Evolutionary conservation across 2,888 invertebrate genomes (phyloP).

Genomic region (Cheilosia impressa): DNA sequence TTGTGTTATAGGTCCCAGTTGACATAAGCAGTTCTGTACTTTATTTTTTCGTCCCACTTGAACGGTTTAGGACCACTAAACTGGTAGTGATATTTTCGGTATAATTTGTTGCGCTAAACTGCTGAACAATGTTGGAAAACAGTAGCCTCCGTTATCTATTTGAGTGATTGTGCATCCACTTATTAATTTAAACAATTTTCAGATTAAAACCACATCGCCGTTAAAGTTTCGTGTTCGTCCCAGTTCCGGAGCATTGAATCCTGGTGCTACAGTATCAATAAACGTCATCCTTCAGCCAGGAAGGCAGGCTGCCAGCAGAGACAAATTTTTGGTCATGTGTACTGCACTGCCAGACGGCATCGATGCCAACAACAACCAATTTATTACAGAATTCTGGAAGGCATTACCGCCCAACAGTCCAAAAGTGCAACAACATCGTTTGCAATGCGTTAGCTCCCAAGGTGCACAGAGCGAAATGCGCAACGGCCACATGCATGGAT

Average conservation of each 20-base stretch:
- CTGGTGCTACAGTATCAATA: conserved; percentile 87
- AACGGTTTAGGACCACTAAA: conserved; percentile 25
- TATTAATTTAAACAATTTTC: conserved; percentile 79
- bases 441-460: conserved; percentile 85
- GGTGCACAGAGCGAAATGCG: conserved; percentile 38
- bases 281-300: conserved; percentile 91
- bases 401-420: conserved; percentile 84
- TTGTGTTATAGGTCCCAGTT: too few species aligned
- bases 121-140: conserved; percentile 41
- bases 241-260: conserved; percentile 90
- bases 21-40: too few species aligned
- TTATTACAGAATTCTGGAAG: conserved; percentile 91
- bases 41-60: too few species aligned
- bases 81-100: conserved; percentile 50
- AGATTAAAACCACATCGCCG: conserved; percentile 98
- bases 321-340: conserved; percentile 95
- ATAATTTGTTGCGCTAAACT: conserved; percentile 34
- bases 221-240: conserved; percentile 97
- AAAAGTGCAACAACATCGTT: conserved; percentile 88
- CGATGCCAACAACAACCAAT: conserved; percentile 85
- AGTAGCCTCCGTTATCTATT: background rate
- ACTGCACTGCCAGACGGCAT: conserved; percentile 87
- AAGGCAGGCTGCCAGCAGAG: conserved; percentile 88
- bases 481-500: conserved; percentile 82
- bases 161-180: background rate